Evolutionary conservation across 2,888 invertebrate species (phyloP).

Genomic region (Caenorhabditis sp.): DNA sequence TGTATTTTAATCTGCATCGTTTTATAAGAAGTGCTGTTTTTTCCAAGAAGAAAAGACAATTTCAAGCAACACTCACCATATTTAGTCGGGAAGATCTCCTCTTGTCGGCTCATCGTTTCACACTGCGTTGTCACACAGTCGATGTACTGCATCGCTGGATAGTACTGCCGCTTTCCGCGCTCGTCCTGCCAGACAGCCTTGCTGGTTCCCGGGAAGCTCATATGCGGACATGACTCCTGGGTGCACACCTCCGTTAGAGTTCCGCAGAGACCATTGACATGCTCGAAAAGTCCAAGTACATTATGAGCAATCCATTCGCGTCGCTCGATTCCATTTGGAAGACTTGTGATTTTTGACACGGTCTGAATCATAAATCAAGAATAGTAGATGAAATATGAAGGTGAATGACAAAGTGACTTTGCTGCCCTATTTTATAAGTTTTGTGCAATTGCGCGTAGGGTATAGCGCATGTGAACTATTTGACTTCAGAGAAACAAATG

Average conservation of each 20-base stretch:
- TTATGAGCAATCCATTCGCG: conserved; percentile 99
- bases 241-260: conserved; percentile 99
- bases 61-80: conserved; percentile 69
- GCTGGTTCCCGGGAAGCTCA: conserved; percentile 91
- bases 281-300: conserved; percentile 90
- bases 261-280: conserved; percentile 98
- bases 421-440: background rate
- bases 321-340: conserved; percentile 96
- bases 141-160: conserved; percentile 81
- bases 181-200: conserved; percentile 80
- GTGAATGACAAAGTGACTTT: no score
- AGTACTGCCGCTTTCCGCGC: conserved; percentile 77
- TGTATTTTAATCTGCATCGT: no score
- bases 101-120: conserved; percentile 77
- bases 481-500: background rate
- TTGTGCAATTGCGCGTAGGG: background rate
- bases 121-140: conserved; percentile 80
- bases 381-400: background rate
- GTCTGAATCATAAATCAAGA: conserved; percentile 64
- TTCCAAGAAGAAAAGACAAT: background rate
- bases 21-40: no score
- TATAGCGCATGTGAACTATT: background rate
- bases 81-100: conserved; percentile 81
- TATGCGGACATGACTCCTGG: conserved; percentile 94
- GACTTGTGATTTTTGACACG: conserved; percentile 93